A percentile compares a stretch with the other conserved stretches of the same genome.
These are phyloP conservation scores for Picathartes gymnocephalus DNA, from an alignment of 2,113 vertebrate genomes.

Conservation along the genomic window DNA sequence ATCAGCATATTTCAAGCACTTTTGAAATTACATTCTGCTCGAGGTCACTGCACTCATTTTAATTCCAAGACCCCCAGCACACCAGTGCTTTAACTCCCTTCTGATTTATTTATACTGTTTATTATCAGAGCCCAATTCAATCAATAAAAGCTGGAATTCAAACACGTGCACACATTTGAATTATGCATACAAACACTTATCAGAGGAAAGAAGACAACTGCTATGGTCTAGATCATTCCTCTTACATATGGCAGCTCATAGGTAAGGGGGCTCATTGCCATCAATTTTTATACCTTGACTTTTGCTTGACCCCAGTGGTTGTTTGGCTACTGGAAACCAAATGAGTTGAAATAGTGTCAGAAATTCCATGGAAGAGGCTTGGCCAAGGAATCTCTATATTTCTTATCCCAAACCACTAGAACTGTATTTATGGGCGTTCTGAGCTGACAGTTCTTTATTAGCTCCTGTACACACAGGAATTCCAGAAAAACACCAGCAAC, in stretches of 20 bases:
- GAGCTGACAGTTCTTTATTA: constrained; percentile 19
- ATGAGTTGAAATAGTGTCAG: neutral
- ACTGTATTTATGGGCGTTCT: neutral
- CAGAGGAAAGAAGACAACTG: neutral
- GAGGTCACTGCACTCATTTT: neutral
- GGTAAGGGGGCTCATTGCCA: neutral
- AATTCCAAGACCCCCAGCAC: neutral
- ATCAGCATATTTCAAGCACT: constrained; percentile 10
- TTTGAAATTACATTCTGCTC: neutral
- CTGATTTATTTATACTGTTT: constrained; percentile 36
- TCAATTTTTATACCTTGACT: constrained; percentile 47
- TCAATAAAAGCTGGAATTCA: constrained; percentile 14
- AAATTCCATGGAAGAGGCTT: neutral
- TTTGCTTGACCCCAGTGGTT: neutral
- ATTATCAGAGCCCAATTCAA: constrained; percentile 6
- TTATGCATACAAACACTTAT: neutral
- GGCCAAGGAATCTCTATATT: neutral
- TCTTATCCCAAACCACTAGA: neutral
- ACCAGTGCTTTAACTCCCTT: neutral
- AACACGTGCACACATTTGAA: neutral
- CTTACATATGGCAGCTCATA: neutral
- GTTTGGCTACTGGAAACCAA: constrained; percentile 17
- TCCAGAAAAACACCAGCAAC: constrained; percentile 24
- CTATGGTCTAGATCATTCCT: neutral
- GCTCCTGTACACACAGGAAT: constrained; percentile 31